phyloP scores from a whole-genome alignment of 1,140 invertebrate species.

The Tetragonula clypearis region DNA sequence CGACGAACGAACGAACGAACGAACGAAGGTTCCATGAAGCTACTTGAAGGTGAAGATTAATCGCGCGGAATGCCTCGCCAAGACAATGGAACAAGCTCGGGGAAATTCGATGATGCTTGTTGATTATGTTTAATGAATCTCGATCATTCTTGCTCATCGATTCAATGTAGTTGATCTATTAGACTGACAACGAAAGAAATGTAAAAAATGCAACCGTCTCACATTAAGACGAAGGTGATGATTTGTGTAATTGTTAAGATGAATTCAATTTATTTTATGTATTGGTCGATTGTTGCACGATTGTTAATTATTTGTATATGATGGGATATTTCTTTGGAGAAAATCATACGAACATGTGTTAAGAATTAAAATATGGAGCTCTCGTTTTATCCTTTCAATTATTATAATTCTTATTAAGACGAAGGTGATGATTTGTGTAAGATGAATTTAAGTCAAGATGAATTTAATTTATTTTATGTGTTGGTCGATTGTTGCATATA shows the following conservation, averaged over 20 bases:
- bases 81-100: not conserved
- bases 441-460: no score
- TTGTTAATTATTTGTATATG: no score
- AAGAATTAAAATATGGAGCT: no score
- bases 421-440: no score
- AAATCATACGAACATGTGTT: no score
- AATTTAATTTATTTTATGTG: no score
- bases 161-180: not conserved
- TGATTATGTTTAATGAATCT: not conserved
- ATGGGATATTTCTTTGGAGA: no score
- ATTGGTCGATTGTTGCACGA: not conserved
- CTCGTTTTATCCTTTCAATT: no score
- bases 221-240: not conserved
- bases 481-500: no score
- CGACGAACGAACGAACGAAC: not conserved
- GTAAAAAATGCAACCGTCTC: not conserved
- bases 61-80: not conserved
- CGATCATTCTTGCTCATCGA: not conserved
- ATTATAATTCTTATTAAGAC: no score
- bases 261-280: not conserved
- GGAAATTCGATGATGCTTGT: not conserved
- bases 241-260: not conserved
- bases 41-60: conserved; percentile 4
- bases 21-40: not conserved
- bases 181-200: not conserved